Percentiles rank a stretch among this genome's conserved stretches.
Evolutionary conservation across 2,113 vertebrate species (phyloP).

Genomic region (Triplophysa siluroides): DNA sequence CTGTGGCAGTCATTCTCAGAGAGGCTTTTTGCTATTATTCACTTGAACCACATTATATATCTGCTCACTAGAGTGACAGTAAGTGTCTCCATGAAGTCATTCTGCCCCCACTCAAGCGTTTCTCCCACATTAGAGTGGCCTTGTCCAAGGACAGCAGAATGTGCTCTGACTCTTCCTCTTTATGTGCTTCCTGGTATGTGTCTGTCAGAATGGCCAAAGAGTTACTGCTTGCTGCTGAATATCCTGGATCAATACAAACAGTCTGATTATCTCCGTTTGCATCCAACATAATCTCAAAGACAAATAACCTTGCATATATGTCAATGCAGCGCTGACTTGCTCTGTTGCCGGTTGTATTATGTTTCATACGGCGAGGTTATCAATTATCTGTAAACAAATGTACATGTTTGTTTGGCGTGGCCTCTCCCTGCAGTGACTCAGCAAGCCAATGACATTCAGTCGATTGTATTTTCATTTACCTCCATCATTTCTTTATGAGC

Average conservation of each 20-base stretch:
- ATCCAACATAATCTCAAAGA: not conserved
- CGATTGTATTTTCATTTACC: not conserved
- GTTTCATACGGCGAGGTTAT: not conserved
- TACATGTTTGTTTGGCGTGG: not conserved
- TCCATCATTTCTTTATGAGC: not conserved
- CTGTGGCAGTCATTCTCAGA: constrained; percentile 16
- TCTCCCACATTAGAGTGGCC: constrained; percentile 27
- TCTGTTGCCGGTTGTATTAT: not conserved
- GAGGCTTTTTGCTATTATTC: constrained; percentile 15
- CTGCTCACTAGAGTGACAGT: constrained; percentile 10
- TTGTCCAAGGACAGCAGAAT: constrained; percentile 42
- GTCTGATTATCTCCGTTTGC: constrained; percentile 15
- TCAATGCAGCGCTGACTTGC: not conserved
- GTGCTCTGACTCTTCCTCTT: constrained; percentile 18
- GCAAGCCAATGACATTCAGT: not conserved
- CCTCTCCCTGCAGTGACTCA: not conserved
- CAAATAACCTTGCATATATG: not conserved
- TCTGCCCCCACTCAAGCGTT: not conserved
- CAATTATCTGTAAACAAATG: constrained; percentile 21
- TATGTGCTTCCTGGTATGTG: not conserved
- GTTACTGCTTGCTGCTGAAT: not conserved
- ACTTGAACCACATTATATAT: not conserved
- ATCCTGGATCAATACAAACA: constrained; percentile 29
- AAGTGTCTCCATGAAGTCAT: constrained; percentile 19
- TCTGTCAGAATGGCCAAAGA: constrained; percentile 3